Base-by-base conservation (phyloP, 2,113 vertebrate species). In the Collichthys lucidus region DNA sequence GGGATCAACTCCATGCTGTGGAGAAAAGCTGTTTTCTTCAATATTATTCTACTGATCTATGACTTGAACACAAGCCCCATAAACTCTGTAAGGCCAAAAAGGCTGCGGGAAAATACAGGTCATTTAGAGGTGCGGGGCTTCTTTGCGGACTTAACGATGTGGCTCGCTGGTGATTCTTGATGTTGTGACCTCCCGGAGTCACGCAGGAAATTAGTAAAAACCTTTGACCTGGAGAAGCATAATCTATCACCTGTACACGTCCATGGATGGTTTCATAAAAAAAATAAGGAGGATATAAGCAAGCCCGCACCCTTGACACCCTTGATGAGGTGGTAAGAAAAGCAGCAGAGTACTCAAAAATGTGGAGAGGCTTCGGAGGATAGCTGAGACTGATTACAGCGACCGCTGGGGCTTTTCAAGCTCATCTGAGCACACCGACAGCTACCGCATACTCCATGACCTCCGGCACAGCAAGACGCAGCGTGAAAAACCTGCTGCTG, bases 31-130 rank as follows among this genome's bases (percentile, higher is more conserved):
- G 90, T 90, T 86, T 84, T 82, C 80, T 73, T 11, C 80, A 47
- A 72, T 53, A 86, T 89, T 74, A 90, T 77, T 87, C 86, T 85
- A 88, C 80, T 87, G 90, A 90, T 92, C 70, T 89, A 88, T 88
- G 84, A 86, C 86, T 84, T 70, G 22, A 83, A 86, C 84, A 86
- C 79, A 81, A 82, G 84, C 74, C 65, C 52, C 61, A 61, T 72
- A 73, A 80, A 85, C 24, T 80, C 61, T 1, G 42, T 67, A 3
- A 86, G 73, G 57, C 73, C 70, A 17, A 69, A n/a, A 70, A 77
- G 60, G 47, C 55, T 68, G 11, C 49, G 16, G 60, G 76, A 75
- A 67, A 71, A 80, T 53, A 65, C 64, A 46, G 61, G 74, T 83
- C 46, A 62, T 87, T 77, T 77, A 53, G 31, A 79, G 72, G 77